phyloP scores from a whole-genome alignment of 2,113 vertebrate species.

The Amblyopsis rosae region DNA sequence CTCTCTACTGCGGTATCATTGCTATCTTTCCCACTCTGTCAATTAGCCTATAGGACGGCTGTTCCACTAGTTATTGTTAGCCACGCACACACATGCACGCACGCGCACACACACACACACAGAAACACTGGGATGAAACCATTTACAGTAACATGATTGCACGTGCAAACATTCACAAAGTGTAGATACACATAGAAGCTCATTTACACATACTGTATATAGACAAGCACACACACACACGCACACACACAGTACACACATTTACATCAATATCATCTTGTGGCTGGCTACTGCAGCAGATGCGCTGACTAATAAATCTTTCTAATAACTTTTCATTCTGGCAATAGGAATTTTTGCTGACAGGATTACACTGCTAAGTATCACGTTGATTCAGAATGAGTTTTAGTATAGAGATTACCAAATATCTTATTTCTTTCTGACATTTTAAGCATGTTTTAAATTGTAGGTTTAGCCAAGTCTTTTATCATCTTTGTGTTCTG shows the following conservation, averaged over 20 bases:
- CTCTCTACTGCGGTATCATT: neutral
- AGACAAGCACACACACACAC: neutral
- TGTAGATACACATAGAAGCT: neutral
- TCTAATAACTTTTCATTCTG: constrained; percentile 36
- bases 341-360: constrained; percentile 33
- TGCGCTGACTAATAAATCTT: constrained; percentile 50
- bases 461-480: constrained; percentile 14
- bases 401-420: constrained; percentile 39
- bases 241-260: neutral
- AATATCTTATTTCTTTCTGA: constrained; percentile 48
- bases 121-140: too few species aligned
- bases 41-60: neutral
- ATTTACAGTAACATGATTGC: too few species aligned
- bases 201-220: neutral
- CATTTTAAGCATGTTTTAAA: constrained; percentile 65
- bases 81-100: too few species aligned
- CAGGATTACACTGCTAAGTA: constrained; percentile 54
- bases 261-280: constrained; percentile 10
- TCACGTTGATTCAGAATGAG: constrained; percentile 59
- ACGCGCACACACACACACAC: too few species aligned
- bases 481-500: neutral
- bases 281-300: neutral
- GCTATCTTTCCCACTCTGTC: neutral
- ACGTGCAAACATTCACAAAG: neutral
- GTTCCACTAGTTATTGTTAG: too few species aligned